Base-by-base conservation (phyloP, 2,888 invertebrate species). In the Eupeodes luniger region DNA sequence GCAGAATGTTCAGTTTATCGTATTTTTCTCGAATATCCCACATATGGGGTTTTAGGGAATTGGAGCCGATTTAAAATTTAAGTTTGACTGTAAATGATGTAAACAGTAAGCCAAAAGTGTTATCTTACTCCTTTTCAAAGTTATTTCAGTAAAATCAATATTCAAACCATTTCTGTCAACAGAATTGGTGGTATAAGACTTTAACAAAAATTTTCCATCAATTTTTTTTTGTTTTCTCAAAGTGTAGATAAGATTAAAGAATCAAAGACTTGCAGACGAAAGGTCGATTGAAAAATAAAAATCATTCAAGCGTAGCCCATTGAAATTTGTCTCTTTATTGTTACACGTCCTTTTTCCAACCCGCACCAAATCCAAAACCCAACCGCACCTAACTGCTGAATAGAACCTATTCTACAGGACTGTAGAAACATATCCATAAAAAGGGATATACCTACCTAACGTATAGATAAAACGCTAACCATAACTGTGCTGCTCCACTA, bases 271-370 rank as follows among this genome's bases (percentile, higher is more conserved):
- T 66, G 16, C 49, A 55, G 78, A 81, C 77, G 77, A 81, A 88
- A 88, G 85, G 85, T 88, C 88, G 88, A 88, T 88, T 88, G 88
- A 85, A 88, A 88, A 85, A 85, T 85, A 85, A 88, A 88, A 88
- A 64, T 75, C 85, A 88, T 88, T 85, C 85, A 85, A 88, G 88
- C 61, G 81, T 78, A 78, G 47, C 74, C 88, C 85, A 88, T 88
- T 85, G 88, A 88, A 88, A 88, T 88, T 88, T 88, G 88, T 88
- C 88, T 84, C 88, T 88, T 85, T 88, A 85, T 88, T 88, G 88
- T 88, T 81, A 85, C 62, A 80, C 51, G 49, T 67, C 44, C 51
- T 49, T 12, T 40, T 53, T 49, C 16, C 4, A 53, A 16, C 53
- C 53, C 34, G 9, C 59, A n/a, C 59, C 59, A 59, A 40, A 40